Percentiles rank a stretch among this genome's conserved stretches.
Conservation (phyloP, 2,113 vertebrate species). For the Rhabdomys dilectus region DNA sequence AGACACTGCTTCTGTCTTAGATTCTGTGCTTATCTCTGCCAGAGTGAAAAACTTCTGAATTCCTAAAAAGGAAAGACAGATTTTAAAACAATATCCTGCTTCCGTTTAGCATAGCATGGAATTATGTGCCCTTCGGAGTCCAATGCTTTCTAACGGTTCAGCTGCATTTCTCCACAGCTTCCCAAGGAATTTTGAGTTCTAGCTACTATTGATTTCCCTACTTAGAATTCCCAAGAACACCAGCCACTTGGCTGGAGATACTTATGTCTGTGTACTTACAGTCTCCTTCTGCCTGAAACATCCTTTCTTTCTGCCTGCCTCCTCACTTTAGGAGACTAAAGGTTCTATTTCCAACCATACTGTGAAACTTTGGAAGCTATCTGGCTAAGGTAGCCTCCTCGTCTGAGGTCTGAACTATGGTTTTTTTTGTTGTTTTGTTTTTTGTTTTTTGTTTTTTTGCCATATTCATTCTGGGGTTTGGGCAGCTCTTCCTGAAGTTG, state of each 20-base stretch:
- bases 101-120: neutral
- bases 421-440: too few species aligned
- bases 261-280: neutral
- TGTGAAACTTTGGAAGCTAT: neutral
- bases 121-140: neutral
- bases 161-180: neutral
- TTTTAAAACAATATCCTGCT: conserved; percentile 7
- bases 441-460: too few species aligned
- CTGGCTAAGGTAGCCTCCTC: neutral
- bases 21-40: neutral
- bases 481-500: neutral
- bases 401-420: neutral
- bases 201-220: neutral
- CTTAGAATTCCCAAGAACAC: neutral
- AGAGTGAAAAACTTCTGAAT: neutral
- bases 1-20: conserved; percentile 28
- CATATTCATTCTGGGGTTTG: neutral
- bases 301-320: neutral
- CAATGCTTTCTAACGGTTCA: neutral
- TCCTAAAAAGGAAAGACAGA: neutral
- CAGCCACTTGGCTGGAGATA: neutral
- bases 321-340: neutral
- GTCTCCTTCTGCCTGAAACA: neutral
- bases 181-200: neutral
- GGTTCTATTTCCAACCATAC: neutral